A percentile compares a stretch with the other conserved stretches of the same genome.
Evolutionary conservation across 2,113 vertebrate genomes (phyloP).

Genomic region (Gallinago paraguaiae): DNA sequence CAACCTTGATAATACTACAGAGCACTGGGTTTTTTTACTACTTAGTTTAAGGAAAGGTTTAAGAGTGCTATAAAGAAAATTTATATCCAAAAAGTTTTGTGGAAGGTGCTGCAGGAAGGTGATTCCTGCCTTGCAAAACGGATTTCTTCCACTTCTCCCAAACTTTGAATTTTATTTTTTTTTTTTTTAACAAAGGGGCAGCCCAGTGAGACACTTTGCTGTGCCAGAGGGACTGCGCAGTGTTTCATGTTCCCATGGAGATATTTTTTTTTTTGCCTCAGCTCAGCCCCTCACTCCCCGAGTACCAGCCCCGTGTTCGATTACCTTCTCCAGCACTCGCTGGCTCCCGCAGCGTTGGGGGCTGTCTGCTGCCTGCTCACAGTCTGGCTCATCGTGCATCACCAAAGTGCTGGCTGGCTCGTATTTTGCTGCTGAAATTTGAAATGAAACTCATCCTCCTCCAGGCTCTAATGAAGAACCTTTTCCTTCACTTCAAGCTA

Average conservation of each 20-base stretch:
- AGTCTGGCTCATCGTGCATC: accelerated
- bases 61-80: not conserved
- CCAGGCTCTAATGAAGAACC: not conserved
- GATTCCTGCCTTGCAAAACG: not conserved
- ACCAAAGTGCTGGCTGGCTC: not conserved
- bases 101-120: not conserved
- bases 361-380: not conserved
- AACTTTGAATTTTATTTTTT: too few species aligned
- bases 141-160: not conserved
- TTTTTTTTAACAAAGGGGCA: not conserved
- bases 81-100: not conserved
- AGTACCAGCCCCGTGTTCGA: not conserved
- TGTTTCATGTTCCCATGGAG: not conserved
- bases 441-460: not conserved
- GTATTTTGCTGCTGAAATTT: not conserved
- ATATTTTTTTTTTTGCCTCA: not conserved
- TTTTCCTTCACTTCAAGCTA: not conserved
- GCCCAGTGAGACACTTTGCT: not conserved
- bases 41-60: not conserved
- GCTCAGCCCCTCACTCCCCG: not conserved
- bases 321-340: not conserved
- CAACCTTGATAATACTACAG: not conserved
- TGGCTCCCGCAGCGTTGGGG: not conserved
- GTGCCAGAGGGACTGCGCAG: not conserved
- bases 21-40: not conserved